Evolutionary conservation across 2,113 vertebrate species (phyloP).

Genomic region (Tragelaphus scriptus): DNA sequence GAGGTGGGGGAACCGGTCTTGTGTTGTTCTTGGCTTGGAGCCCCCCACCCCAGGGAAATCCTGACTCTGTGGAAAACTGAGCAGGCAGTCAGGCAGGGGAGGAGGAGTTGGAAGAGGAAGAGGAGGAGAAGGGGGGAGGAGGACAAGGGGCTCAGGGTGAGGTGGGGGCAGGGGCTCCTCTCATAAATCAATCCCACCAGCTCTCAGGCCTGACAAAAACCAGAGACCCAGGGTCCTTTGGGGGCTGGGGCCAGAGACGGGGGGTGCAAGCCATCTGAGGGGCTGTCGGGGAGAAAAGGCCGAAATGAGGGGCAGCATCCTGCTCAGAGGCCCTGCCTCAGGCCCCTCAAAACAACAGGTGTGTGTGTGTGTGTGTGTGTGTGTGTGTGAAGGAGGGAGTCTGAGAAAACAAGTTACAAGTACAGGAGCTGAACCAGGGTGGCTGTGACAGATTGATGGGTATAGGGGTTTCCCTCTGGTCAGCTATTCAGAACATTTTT

Average conservation of each 20-base stretch:
- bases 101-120: conserved; percentile 47
- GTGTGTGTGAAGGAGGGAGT: neutral
- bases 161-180: conserved; percentile 31
- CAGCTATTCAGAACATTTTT: conserved; percentile 22
- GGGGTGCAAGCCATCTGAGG: neutral
- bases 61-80: conserved; percentile 74
- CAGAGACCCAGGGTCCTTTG: conserved; percentile 59
- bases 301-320: neutral
- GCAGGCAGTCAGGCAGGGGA: conserved; percentile 57
- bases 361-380: neutral
- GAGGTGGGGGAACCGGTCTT: conserved; percentile 60
- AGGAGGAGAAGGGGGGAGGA: conserved; percentile 46
- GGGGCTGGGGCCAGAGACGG: neutral
- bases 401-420: conserved; percentile 25
- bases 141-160: conserved; percentile 11
- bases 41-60: conserved; percentile 72
- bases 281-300: neutral
- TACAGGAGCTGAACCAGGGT: neutral
- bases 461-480: neutral
- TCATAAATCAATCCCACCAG: conserved; percentile 72
- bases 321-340: neutral
- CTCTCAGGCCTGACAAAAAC: conserved; percentile 69
- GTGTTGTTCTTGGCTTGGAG: conserved; percentile 71
- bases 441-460: conserved; percentile 9
- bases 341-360: conserved; percentile 60